Evolutionary conservation across 2,797 vertebrate genomes (phyloP), one percentile per base, ranked within the genome.

Genomic region (Allobates femoralis): DNA sequence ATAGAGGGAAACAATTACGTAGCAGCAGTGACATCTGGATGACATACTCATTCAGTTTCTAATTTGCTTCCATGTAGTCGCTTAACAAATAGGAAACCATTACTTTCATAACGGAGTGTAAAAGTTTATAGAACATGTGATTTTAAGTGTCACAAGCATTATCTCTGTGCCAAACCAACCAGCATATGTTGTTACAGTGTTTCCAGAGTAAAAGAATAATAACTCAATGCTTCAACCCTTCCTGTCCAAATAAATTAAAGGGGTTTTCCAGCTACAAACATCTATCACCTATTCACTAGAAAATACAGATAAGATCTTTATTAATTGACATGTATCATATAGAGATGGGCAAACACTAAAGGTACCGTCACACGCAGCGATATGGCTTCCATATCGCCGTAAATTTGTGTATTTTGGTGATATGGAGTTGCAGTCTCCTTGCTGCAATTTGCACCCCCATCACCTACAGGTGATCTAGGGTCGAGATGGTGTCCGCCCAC

Each of bases 1-100:
- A 37, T 71, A 37, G 74, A 69, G 71, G 46, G 46, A 87, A 82
- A 82, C 51, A 30, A 53, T 34, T 56, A 71, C 26, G 30, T 60
- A 71, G 62, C 58, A 69, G 79, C 41, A 58, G 62, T 71, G 80
- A 83, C 81, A 83, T 87, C 62, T 87, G 85, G 80, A 82, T 71
- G 32, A 82, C 71, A 82, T 58, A 34, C 55, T 37, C 34, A 1
- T 62, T 79, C 53, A 58, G 21, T 11, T 26, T 69, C 51, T 73
- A 41, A 73, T 41, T 28, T 58, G 23, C 19, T 37, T 82, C 34
- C 15, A 34, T 82, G 64, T 71, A 82, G 30, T 56, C 16, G 23
- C 51, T 56, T 32, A 50, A 55, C 28, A 53, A 26, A 69, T 82
- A 82, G 80, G 66, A 82, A 81, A 71, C 26, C 15, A 56, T 82